These are phyloP conservation scores for Danionella cerebrum DNA, from an alignment of 2,113 vertebrate genomes.

Conservation along the genomic window DNA sequence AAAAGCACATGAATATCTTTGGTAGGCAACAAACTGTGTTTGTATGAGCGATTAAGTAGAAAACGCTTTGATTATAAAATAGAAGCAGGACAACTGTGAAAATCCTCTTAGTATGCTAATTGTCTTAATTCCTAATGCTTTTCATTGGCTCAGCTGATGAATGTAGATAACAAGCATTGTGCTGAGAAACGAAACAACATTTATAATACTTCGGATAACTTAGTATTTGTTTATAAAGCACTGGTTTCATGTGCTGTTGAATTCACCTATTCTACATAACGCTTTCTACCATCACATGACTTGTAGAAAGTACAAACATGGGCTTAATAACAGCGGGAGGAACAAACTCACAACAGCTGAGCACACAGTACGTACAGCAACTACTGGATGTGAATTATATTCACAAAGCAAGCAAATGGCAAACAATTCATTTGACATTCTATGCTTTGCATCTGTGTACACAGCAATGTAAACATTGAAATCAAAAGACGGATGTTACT, in stretches of 20 bases:
- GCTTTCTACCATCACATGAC: neutral
- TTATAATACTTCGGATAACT: no score
- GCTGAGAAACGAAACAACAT: neutral
- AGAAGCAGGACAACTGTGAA: neutral
- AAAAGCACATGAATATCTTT: neutral
- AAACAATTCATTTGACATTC: neutral
- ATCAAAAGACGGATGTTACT: no score
- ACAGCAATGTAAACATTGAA: neutral
- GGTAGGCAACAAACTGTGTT: neutral
- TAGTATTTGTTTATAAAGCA: neutral
- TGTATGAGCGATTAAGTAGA: neutral
- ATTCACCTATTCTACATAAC: neutral
- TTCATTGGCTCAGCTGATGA: neutral
- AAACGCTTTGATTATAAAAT: conserved; percentile 12
- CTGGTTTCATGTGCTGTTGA: neutral
- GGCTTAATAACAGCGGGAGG: neutral
- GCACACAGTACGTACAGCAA: neutral
- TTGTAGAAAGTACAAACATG: neutral
- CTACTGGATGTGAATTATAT: neutral
- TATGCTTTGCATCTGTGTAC: neutral
- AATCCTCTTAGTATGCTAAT: conserved; percentile 21
- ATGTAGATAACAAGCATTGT: neutral
- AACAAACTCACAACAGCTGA: neutral
- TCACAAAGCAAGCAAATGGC: neutral
- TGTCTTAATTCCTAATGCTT: conserved; percentile 22